Evolutionary conservation across 2,888 invertebrate species (phyloP).

Genomic region (Drosophila flavopinicola): DNA sequence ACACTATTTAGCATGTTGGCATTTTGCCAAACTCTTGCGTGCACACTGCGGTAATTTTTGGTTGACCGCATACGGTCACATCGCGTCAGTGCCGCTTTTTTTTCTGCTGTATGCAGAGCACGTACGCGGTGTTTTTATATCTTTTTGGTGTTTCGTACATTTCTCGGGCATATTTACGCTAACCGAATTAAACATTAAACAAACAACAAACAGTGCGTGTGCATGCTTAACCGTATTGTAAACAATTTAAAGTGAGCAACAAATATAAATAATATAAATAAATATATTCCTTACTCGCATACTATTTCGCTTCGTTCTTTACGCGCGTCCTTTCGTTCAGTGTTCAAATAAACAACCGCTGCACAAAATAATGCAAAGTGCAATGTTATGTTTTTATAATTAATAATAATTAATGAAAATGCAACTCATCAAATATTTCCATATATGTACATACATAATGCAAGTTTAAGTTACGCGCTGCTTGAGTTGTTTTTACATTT

Average conservation of each 20-base stretch:
- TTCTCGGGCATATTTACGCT: conserved; percentile 54
- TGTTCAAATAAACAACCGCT: conserved; percentile 3
- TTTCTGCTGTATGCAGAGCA: conserved; percentile 39
- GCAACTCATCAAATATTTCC: conserved; percentile 7
- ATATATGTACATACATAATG: conserved; percentile 15
- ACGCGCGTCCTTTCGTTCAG: conserved; percentile 42
- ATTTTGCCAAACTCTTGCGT: not conserved
- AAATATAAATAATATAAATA: not conserved
- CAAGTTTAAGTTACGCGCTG: conserved; percentile 45
- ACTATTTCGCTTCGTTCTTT: conserved; percentile 3
- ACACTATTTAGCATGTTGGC: conserved; percentile 14
- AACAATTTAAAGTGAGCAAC: conserved; percentile 29
- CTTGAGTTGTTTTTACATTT: conserved; percentile 53
- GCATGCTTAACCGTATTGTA: not conserved
- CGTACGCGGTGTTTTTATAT: conserved; percentile 45
- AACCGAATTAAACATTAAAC: conserved; percentile 28
- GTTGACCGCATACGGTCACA: conserved; percentile 25
- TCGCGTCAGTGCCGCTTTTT: conserved; percentile 54
- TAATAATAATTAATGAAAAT: conserved; percentile 24
- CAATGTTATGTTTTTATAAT: conserved; percentile 18
- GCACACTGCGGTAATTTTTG: conserved; percentile 1
- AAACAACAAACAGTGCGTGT: conserved; percentile 34
- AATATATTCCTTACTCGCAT: not conserved
- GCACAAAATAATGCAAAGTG: conserved; percentile 15
- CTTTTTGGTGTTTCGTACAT: conserved; percentile 36